Base-by-base conservation (phyloP, 2,113 vertebrate genomes). In the Prunella fulvescens region DNA sequence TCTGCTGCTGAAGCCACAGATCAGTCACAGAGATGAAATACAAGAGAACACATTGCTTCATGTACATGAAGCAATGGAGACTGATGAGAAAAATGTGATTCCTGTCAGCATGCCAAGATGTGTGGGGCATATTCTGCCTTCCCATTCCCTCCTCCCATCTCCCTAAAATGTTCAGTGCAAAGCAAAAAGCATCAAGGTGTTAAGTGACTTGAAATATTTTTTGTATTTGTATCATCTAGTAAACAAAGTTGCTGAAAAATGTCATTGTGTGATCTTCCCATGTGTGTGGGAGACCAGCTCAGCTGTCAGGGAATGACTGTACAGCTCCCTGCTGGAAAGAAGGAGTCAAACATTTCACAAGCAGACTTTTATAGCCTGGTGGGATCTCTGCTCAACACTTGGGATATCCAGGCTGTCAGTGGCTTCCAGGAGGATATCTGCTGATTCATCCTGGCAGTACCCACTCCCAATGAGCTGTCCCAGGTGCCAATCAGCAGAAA, bases 171-270 rank as follows among this genome's bases (percentile, higher is more conserved):
- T 51, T 88, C 69, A 74, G 2, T 18, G 33, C 42, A 66, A 86
- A 78, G 17, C 82, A 44, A 82, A 81, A 79, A 61, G 33, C 54
- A 81, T 31, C 40, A 73, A 64, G 71, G 60, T 25, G 22, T 81
- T 62, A 81, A 81, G 67, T 58, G 72, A 51, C 72, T 81, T 37
- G 47, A 83, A 81, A 51, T 83, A 74, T 71, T 86, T 93, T 47
- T 47, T 92, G 44, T 72, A 74, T 89, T 92, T 79, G 11, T 91
- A 84, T 42, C 60, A 88, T 86, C 88, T 97, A 93, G 88, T 94
- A 96, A 96, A 96, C 76, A 92, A 86, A 90, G 65, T 67, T 88
- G 80, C 64, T 87, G 69, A 72, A 69, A 97, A 96, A 97, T 81
- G 56, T 88, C 89, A 87, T 62, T 19, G 48, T 86, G 88, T 81